These are phyloP conservation scores for Heterocephalus glaber DNA, from an alignment of 2,113 vertebrate genomes.

Conservation along the genomic window DNA sequence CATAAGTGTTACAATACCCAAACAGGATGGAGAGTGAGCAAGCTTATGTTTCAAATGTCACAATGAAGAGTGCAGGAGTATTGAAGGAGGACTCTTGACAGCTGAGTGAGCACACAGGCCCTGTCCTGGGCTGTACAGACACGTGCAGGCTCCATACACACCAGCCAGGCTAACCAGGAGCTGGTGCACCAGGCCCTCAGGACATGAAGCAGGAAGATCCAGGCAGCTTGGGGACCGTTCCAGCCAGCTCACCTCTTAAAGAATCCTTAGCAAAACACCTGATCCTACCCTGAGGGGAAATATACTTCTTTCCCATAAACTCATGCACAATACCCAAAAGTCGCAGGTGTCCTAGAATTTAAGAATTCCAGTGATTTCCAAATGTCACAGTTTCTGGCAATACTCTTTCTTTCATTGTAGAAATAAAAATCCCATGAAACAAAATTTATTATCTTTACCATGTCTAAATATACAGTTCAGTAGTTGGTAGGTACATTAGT, in stretches of 20 bases:
- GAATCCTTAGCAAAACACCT: not conserved
- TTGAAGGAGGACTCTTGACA: not conserved
- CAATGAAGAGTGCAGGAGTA: not conserved
- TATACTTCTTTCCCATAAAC: not conserved
- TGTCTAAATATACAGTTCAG: not conserved
- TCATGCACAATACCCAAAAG: not conserved
- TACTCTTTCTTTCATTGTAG: not conserved
- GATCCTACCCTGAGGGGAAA: not conserved
- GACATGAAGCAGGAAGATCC: not conserved
- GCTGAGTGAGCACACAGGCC: not conserved
- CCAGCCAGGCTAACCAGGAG: not conserved
- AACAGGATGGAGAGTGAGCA: not conserved
- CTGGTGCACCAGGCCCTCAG: not conserved
- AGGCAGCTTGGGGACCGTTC: too few relatives aligned
- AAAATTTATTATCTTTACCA: not conserved
- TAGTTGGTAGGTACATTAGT: not conserved
- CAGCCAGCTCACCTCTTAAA: not conserved
- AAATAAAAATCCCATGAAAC: not conserved
- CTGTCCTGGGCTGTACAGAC: fast-evolving
- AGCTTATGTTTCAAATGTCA: not conserved
- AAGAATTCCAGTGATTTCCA: conserved; percentile 3
- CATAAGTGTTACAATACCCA: not conserved
- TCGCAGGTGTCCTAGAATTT: not conserved
- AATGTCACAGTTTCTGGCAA: not conserved
- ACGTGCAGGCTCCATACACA: not conserved